Conservation (phyloP, 2,888 invertebrate species). For the Melanostoma scalare region DNA sequence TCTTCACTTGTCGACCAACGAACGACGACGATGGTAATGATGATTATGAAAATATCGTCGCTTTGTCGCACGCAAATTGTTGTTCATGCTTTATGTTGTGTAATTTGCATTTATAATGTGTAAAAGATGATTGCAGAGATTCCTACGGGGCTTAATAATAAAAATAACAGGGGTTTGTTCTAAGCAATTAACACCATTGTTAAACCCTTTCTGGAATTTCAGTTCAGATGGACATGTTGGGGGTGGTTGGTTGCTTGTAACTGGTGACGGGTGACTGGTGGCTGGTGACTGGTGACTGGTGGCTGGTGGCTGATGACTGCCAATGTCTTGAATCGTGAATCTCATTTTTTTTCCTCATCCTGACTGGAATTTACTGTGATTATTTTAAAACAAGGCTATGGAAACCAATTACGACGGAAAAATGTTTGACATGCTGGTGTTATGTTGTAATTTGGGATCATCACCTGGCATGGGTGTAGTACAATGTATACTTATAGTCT, state of each 20-base stretch:
- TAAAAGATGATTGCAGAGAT: conserved; percentile 57
- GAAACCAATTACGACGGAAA: conserved; percentile 58
- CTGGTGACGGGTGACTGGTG: conserved; percentile 1
- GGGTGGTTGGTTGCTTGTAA: not conserved
- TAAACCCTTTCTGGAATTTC: conserved; percentile 55
- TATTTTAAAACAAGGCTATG: conserved; percentile 37
- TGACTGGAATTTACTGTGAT: conserved; percentile 30
- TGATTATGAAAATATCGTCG: conserved; percentile 50
- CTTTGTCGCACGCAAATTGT: conserved; percentile 53
- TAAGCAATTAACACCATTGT: conserved; percentile 70
- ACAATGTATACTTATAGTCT: conserved; percentile 10
- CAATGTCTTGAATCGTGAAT: conserved; percentile 53
- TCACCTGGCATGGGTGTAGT: conserved; percentile 56
- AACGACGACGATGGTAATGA: conserved; percentile 4
- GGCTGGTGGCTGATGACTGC: conserved; percentile 3
- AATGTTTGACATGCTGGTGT: conserved; percentile 53
- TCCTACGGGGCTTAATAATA: not conserved
- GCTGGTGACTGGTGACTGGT: conserved; percentile 7
- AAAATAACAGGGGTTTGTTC: conserved; percentile 50
- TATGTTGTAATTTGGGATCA: conserved; percentile 71
- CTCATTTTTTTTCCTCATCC: conserved; percentile 25
- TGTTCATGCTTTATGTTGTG: conserved; percentile 34
- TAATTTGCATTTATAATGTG: conserved; percentile 66
- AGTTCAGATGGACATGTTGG: not conserved
- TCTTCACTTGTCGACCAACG: not conserved